A percentile compares a stretch with the other conserved stretches of the same genome.
Conservation (phyloP, 2,888 invertebrate genomes). For the Luperina testacea region DNA sequence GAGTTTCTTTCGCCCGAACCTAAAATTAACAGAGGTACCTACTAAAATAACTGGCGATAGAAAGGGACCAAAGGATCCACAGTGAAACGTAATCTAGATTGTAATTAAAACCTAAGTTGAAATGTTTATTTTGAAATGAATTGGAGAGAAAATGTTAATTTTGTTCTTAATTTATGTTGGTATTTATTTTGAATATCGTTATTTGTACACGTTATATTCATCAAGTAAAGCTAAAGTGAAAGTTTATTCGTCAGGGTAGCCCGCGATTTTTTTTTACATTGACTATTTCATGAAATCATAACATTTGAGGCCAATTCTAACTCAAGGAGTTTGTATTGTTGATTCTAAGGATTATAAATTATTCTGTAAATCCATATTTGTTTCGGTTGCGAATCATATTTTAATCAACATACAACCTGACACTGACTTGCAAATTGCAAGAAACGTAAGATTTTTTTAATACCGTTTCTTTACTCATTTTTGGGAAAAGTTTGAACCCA, state of each 20-base stretch:
- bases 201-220: neutral
- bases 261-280: too few species aligned
- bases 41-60: slow-evolving; percentile 12
- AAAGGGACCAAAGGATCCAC: neutral
- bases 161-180: neutral
- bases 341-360: too few species aligned
- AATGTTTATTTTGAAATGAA: neutral
- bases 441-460: neutral
- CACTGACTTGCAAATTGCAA: too few species aligned
- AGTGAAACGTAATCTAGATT: slow-evolving; percentile 4
- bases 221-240: neutral
- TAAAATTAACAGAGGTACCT: neutral
- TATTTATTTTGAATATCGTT: neutral
- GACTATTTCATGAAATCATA: too few species aligned
- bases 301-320: too few species aligned
- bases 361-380: too few species aligned
- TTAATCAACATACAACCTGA: too few species aligned
- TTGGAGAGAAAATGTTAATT: neutral
- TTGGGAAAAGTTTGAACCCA: neutral
- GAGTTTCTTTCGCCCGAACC: neutral
- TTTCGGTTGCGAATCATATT: too few species aligned
- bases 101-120: slow-evolving; percentile 17
- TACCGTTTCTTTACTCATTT: neutral
- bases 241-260: neutral
- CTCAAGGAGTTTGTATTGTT: too few species aligned